These are phyloP conservation scores for Solen grandis DNA, from an alignment of 1,140 invertebrate genomes.

Conservation along the genomic window DNA sequence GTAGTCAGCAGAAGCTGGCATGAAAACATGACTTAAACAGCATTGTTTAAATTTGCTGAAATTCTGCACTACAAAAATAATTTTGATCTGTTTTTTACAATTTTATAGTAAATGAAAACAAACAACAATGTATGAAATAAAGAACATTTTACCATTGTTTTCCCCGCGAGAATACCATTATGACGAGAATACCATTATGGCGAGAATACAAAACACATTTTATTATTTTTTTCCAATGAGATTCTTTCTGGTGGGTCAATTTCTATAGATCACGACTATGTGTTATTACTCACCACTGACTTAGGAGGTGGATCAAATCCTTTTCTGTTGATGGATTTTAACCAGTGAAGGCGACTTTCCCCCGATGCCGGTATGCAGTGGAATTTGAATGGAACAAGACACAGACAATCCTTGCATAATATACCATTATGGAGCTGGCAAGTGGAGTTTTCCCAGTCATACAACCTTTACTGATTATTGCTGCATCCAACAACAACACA, in stretches of 20 bases:
- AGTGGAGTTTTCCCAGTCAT: background rate
- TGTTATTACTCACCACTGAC: constrained; percentile 16
- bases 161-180: no score
- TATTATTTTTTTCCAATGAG: no score
- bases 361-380: background rate
- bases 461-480: constrained; percentile 21
- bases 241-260: no score
- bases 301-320: constrained; percentile 13
- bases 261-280: no score
- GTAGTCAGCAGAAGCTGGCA: no score
- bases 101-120: no score
- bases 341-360: background rate
- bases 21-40: no score
- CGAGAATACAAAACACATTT: background rate
- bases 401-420: constrained; percentile 14
- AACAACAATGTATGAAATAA: background rate
- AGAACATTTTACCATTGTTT: background rate
- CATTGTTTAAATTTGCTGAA: no score
- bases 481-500: constrained; percentile 5
- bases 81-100: no score
- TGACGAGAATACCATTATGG: background rate
- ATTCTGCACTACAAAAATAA: no score
- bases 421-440: background rate
- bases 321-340: constrained; percentile 22
- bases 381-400: background rate